Conservation (phyloP, 1,140 invertebrate genomes). For the Dreissena polymorpha region DNA sequence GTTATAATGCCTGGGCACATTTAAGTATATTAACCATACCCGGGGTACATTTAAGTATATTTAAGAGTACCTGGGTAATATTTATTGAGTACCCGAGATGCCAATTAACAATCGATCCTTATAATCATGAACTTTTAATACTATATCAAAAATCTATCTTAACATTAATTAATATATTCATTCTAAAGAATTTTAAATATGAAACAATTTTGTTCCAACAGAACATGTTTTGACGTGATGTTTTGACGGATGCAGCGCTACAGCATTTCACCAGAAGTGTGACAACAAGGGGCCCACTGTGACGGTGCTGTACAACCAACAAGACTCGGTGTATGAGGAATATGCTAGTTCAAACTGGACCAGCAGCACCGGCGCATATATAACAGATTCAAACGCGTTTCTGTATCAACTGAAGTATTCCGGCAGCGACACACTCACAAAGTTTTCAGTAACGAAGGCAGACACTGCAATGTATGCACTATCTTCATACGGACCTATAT, state of each 20-base stretch:
- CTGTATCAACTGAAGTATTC: conserved; percentile 37
- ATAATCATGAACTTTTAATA: no score
- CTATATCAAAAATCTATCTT: no score
- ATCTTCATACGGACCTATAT: conserved; percentile 30
- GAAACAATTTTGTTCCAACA: no score
- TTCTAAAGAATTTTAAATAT: no score
- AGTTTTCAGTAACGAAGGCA: conserved; percentile 23
- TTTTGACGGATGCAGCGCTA: conserved; percentile 37
- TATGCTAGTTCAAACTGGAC: conserved; percentile 44
- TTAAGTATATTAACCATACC: no score
- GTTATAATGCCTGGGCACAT: no score
- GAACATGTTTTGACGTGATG: no score
- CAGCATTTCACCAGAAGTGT: conserved; percentile 50
- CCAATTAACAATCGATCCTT: no score
- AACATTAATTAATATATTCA: no score
- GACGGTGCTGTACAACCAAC: conserved; percentile 45
- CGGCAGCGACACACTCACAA: background rate
- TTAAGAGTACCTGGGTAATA: no score
- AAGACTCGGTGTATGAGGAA: conserved; percentile 54
- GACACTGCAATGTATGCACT: background rate
- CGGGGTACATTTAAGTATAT: no score
- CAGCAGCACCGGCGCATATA: background rate
- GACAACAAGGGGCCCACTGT: conserved; percentile 55
- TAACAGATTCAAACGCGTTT: conserved; percentile 49
- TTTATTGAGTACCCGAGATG: no score